Conservation (phyloP, 2,888 invertebrate species). For the Terebella lapidaria region DNA sequence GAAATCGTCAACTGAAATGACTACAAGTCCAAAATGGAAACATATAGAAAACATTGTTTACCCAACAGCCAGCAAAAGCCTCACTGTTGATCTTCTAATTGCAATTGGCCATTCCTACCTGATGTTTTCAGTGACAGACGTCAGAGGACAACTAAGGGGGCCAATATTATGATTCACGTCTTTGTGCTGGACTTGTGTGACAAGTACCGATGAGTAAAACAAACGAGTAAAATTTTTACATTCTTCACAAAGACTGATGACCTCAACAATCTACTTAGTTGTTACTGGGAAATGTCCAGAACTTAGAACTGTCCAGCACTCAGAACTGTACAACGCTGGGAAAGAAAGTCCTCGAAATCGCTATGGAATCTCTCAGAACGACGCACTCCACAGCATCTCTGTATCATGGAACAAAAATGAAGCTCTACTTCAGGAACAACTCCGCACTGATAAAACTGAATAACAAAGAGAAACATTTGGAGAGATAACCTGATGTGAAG, state of each 20-base stretch:
- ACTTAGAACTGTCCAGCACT: background rate
- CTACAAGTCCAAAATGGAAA: background rate
- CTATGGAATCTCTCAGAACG: no score
- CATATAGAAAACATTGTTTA: slow-evolving; percentile 10
- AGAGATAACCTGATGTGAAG: no score
- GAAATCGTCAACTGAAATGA: slow-evolving; percentile 13
- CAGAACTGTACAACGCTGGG: background rate
- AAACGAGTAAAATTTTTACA: no score
- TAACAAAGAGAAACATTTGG: slow-evolving; percentile 16
- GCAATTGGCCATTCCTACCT: no score
- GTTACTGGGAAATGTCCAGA: background rate
- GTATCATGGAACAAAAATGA: slow-evolving; percentile 17
- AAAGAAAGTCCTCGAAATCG: no score
- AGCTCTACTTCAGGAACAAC: slow-evolving; percentile 2
- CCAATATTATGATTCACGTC: slow-evolving; percentile 15
- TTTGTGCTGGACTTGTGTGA: slow-evolving; percentile 25
- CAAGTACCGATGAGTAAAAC: background rate
- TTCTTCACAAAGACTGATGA: background rate
- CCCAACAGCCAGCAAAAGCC: background rate
- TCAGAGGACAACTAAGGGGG: slow-evolving; percentile 17
- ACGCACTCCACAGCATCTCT: no score
- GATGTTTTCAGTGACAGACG: slow-evolving; percentile 10
- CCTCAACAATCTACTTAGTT: background rate
- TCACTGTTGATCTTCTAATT: slow-evolving; percentile 16
- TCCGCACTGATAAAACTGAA: slow-evolving; percentile 9